Evolutionary conservation across 2,888 invertebrate species (phyloP).

Genomic region (Lasius platythorax): DNA sequence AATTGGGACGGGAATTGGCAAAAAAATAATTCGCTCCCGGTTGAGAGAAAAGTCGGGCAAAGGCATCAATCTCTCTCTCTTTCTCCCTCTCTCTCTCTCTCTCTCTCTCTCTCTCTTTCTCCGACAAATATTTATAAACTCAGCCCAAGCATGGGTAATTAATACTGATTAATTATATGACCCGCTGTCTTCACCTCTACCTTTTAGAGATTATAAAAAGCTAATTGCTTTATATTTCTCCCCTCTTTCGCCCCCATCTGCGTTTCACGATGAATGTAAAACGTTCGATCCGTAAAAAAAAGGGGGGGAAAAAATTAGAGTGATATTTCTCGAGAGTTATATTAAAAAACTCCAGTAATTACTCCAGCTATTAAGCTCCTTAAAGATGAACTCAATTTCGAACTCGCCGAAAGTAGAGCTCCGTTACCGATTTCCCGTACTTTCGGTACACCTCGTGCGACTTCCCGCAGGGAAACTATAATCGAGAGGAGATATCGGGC

Average conservation of each 20-base stretch:
- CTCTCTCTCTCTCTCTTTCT: slow-evolving; percentile 9
- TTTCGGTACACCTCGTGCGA: slow-evolving; percentile 39
- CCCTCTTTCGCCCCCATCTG: background rate
- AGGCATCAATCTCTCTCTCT: slow-evolving; percentile 15
- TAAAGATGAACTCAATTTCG: slow-evolving; percentile 23
- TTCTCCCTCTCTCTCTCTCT: slow-evolving; percentile 10
- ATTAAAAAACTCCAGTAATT: slow-evolving; percentile 39
- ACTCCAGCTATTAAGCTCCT: slow-evolving; percentile 19
- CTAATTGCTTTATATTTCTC: background rate
- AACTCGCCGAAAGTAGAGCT: slow-evolving; percentile 28
- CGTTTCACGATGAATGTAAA: slow-evolving; percentile 1
- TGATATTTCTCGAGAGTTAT: slow-evolving; percentile 29
- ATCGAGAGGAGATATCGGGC: slow-evolving; percentile 46
- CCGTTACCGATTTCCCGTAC: background rate
- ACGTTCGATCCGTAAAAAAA: slow-evolving; percentile 8
- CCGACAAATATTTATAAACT: slow-evolving; percentile 39
- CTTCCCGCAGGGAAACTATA: slow-evolving; percentile 39
- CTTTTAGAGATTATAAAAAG: background rate
- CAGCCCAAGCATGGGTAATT: background rate
- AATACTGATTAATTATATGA: slow-evolving; percentile 22
- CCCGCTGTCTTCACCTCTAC: background rate
- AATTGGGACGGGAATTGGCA: slow-evolving; percentile 32
- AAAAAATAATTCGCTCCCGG: slow-evolving; percentile 14
- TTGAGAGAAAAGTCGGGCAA: background rate
- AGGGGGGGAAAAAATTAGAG: background rate